These are phyloP conservation scores for Mormyrus lacerda DNA, from an alignment of 2,113 vertebrate species.

Conservation along the genomic window DNA sequence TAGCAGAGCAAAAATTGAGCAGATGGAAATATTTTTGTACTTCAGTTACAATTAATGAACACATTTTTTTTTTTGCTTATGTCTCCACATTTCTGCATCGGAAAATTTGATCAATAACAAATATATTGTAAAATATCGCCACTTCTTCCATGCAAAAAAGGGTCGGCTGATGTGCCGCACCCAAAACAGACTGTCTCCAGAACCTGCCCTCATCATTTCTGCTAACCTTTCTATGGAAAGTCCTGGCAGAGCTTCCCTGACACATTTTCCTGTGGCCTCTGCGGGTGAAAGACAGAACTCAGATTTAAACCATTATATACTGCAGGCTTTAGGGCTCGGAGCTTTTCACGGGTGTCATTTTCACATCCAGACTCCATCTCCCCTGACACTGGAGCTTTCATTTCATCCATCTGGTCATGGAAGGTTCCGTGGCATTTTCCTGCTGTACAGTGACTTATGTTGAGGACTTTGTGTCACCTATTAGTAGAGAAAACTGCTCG, in stretches of 20 bases:
- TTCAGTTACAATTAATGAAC: background rate
- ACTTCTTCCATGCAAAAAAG: background rate
- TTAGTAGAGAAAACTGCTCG: background rate
- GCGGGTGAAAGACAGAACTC: background rate
- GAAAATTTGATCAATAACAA: background rate
- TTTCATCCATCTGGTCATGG: background rate
- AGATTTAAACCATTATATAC: background rate
- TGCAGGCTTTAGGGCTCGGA: background rate
- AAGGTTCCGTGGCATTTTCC: background rate
- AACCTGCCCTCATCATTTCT: background rate
- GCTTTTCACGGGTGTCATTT: background rate
- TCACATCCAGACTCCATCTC: background rate
- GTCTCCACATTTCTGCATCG: background rate
- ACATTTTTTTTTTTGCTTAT: background rate
- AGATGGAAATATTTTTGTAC: background rate
- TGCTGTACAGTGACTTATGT: background rate
- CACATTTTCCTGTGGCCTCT: background rate
- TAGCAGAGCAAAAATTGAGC: background rate
- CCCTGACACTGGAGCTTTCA: background rate
- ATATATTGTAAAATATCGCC: background rate
- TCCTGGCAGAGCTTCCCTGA: background rate
- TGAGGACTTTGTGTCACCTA: background rate
- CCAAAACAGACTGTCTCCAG: background rate
- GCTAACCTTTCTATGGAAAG: background rate
- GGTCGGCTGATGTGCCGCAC: background rate